Evolutionary conservation across 2,797 vertebrate species (phyloP), one percentile per base, ranked within the genome.

Genomic region (Catostomus latipinnis): DNA sequence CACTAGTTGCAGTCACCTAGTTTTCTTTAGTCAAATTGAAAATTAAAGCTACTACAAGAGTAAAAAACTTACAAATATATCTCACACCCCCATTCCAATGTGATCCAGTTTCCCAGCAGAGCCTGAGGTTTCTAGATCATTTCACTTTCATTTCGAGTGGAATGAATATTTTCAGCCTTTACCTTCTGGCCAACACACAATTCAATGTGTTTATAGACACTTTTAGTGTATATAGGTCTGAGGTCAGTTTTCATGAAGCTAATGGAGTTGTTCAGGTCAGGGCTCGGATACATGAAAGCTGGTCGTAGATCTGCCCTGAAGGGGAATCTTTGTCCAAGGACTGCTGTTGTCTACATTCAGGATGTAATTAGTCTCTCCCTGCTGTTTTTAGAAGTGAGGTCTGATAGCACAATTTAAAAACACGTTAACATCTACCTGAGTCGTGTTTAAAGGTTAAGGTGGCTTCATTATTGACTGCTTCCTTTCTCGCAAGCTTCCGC

Each of bases 401-500:
- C 43, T 70, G 71, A 65, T 65, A 73, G 50, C 61, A 58, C 53
- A 46, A 12, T 60, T 80, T 66, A 68, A 63, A 71, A 63, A 65
- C 62, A 60, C 7, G 22, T 61, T 70, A 61, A 60, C 58, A 74
- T 83, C 74, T 81, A 78, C 70, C 16, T 13, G 50, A 16, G n/a
- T n/a, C 4, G 0, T 34, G 65, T 76, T 67, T 69, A 72, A 73
- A 76, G 34, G 60, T 45, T 43, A 58, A 10, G 0, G 13, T 77
- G 66, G 88, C 13, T 80, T 78, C 70, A 82, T 92, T 90, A 93
- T 92, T 92, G 86, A 93, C 91, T 85, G 22, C 46, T 83, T 80
- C 54, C 58, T 57, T 75, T 87, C 87, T 86, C 78, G 66, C 22
- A 81, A 77, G 34, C 84, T 81, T 85, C 81, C 81, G 69, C 80